A percentile compares a stretch with the other conserved stretches of the same genome.
These are phyloP conservation scores for Pollenia griseotomentosa DNA, from an alignment of 2,888 invertebrate species.

Conservation along the genomic window DNA sequence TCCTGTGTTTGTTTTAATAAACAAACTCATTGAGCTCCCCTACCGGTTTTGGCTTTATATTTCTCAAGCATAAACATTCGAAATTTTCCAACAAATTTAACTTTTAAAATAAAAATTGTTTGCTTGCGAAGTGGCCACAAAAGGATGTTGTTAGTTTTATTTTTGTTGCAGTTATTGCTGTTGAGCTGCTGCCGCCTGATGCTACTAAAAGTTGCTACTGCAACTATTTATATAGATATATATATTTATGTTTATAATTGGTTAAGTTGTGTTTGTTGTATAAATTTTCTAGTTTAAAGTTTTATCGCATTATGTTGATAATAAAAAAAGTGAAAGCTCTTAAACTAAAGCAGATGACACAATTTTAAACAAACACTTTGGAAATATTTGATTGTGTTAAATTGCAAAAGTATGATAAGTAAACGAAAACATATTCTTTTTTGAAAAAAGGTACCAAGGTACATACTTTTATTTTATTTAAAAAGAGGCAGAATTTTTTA, in stretches of 20 bases:
- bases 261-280: constrained; percentile 42
- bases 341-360: too few species aligned
- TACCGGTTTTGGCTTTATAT: background rate
- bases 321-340: background rate
- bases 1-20: too few species aligned
- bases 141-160: constrained; percentile 20
- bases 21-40: background rate
- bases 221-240: background rate
- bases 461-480: too few species aligned
- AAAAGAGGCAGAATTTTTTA: too few species aligned
- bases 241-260: constrained; percentile 68
- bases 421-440: too few species aligned
- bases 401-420: too few species aligned
- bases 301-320: constrained; percentile 51
- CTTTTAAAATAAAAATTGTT: constrained; percentile 37
- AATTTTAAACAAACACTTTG: too few species aligned
- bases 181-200: constrained; percentile 13
- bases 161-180: background rate
- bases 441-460: too few species aligned
- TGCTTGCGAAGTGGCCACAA: constrained; percentile 56
- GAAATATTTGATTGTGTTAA: too few species aligned
- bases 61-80: constrained; percentile 25
- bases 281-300: constrained; percentile 53
- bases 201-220: constrained; percentile 21
- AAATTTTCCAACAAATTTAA: constrained; percentile 38